Conservation (phyloP, 2,888 invertebrate species). For the Vandiemenella viatica region DNA sequence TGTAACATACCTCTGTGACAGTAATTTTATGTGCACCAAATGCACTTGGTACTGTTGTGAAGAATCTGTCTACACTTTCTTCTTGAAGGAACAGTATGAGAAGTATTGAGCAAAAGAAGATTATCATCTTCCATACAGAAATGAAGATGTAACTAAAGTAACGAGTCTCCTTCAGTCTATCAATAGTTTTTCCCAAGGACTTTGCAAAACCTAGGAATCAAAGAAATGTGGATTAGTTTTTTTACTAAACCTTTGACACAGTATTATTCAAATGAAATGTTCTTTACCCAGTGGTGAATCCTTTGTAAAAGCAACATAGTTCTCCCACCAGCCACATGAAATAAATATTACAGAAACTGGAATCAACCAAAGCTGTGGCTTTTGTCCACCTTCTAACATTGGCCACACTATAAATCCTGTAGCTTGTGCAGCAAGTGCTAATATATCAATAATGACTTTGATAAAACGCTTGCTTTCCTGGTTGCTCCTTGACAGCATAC, state of each 20-base stretch:
- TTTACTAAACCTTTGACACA: not conserved
- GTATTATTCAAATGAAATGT: no score
- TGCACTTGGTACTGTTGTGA: constrained; percentile 18
- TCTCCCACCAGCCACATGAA: constrained; percentile 76
- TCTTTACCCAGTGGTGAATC: constrained; percentile 18
- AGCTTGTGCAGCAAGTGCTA: constrained; percentile 47
- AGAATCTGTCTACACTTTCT: constrained; percentile 20
- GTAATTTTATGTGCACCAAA: constrained; percentile 22
- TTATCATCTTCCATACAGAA: constrained; percentile 58
- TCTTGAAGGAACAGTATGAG: constrained; percentile 34
- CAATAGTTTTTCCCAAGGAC: constrained; percentile 32
- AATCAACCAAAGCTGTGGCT: constrained; percentile 38
- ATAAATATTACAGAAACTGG: constrained; percentile 49
- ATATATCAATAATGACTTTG: constrained; percentile 37
- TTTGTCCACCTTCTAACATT: constrained; percentile 30
- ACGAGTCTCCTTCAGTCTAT: constrained; percentile 41
- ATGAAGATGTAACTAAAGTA: constrained; percentile 59
- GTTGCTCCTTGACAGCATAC: constrained; percentile 26
- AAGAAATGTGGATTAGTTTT: not conserved
- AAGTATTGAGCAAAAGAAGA: constrained; percentile 51
- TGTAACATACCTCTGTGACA: constrained; percentile 19
- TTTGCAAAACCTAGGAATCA: constrained; percentile 19
- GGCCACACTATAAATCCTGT: constrained; percentile 57
- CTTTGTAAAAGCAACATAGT: constrained; percentile 40
- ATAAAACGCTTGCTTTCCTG: constrained; percentile 27